These are phyloP conservation scores for Galeopterus variegatus DNA, from an alignment of 2,113 vertebrate species.

Conservation along the genomic window DNA sequence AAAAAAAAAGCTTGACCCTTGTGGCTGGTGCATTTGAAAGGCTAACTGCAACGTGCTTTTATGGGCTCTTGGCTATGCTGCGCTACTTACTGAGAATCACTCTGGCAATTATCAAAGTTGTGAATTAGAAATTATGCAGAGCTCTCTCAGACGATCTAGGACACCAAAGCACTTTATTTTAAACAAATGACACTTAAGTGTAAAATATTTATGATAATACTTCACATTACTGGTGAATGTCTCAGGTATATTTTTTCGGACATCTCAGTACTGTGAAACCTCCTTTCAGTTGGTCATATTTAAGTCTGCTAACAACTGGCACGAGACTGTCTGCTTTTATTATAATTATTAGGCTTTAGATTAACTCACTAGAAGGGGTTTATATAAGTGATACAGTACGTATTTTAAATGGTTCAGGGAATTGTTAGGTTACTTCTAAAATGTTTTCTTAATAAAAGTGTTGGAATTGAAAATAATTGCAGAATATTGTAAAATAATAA, in stretches of 20 bases:
- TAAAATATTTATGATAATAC: constrained; percentile 52
- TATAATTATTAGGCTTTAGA: constrained; percentile 30
- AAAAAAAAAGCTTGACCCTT: not conserved
- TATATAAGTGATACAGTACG: not conserved
- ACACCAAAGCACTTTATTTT: constrained; percentile 7
- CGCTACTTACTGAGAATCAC: not conserved
- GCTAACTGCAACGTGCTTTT: not conserved
- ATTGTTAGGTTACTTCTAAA: not conserved
- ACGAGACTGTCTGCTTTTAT: not conserved
- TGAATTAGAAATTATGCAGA: constrained; percentile 37
- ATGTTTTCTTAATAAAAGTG: not conserved
- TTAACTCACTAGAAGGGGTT: not conserved
- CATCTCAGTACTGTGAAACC: not conserved
- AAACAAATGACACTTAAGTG: not conserved
- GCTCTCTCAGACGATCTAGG: not conserved
- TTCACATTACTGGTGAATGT: not conserved
- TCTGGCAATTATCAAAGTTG: not conserved
- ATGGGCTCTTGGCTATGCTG: not conserved
- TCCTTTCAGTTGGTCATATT: not conserved
- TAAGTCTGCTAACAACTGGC: not conserved
- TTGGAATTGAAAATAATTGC: constrained; percentile 45
- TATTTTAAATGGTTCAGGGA: not conserved
- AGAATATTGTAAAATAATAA: not conserved
- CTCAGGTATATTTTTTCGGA: not conserved
- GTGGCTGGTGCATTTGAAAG: not conserved